Conservation (phyloP, 2,888 invertebrate genomes). For the Dryococelus australis region DNA sequence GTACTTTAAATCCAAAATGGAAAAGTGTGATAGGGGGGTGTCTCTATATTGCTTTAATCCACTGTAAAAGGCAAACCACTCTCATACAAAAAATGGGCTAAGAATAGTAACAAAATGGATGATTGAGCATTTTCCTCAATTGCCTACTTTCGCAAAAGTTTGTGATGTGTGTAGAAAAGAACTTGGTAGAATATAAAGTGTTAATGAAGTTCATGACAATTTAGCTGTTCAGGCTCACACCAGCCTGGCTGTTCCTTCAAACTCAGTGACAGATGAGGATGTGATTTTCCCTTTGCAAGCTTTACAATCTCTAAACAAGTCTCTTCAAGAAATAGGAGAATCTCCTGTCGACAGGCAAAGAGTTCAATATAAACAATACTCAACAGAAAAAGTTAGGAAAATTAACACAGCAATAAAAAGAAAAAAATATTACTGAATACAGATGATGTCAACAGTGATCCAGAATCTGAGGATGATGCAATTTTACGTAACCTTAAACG, state of each 20-base stretch:
- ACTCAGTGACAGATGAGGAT: background rate
- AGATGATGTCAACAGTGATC: background rate
- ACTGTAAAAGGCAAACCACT: background rate
- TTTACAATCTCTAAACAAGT: background rate
- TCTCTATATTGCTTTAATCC: background rate
- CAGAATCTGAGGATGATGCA: background rate
- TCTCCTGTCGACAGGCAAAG: background rate
- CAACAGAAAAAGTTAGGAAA: background rate
- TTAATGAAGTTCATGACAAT: background rate
- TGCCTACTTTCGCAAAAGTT: background rate
- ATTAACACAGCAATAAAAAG: background rate
- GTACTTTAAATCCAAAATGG: background rate
- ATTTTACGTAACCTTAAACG: background rate
- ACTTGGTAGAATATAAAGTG: background rate
- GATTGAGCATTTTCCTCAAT: background rate
- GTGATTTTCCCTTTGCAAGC: background rate
- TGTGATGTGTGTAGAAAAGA: slow-evolving; percentile 11
- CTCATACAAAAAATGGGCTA: background rate
- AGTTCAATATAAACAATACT: background rate
- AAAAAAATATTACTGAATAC: background rate
- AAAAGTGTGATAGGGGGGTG: background rate
- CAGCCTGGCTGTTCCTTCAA: background rate
- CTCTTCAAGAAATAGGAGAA: slow-evolving; percentile 7
- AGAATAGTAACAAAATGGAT: background rate
- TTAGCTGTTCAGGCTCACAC: background rate